Conservation (phyloP, 2,113 vertebrate species). For the Apodemus speciosus region DNA sequence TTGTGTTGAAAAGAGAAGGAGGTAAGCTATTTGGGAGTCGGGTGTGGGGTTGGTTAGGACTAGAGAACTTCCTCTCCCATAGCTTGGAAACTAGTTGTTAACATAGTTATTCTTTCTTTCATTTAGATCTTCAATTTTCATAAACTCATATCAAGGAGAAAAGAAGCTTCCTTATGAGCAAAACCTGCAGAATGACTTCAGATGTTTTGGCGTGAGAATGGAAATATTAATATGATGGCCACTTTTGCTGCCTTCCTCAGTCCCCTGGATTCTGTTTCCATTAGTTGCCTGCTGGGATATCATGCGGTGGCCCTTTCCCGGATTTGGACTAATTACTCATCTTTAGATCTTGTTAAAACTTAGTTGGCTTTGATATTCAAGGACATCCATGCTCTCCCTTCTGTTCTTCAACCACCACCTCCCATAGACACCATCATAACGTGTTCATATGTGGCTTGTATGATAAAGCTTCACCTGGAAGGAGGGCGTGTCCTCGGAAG, state of each 20-base stretch:
- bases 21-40: background rate
- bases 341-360: background rate
- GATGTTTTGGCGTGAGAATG: background rate
- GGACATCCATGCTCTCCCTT: background rate
- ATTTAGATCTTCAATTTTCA: constrained; percentile 56
- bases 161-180: constrained; percentile 25
- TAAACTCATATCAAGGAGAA: constrained; percentile 61
- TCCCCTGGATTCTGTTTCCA: background rate
- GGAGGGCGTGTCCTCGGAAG: background rate
- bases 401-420: background rate
- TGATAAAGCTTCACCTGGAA: background rate
- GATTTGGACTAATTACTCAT: constrained; percentile 8
- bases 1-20: background rate
- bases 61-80: constrained; percentile 44
- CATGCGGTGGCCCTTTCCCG: background rate
- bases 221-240: background rate
- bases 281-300: background rate
- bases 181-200: constrained; percentile 37
- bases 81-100: constrained; percentile 46
- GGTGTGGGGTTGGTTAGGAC: constrained; percentile 45
- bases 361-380: constrained; percentile 20
- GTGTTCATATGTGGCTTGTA: background rate
- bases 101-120: constrained; percentile 49
- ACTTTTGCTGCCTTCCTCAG: background rate
- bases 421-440: background rate